Base-by-base conservation (phyloP, 2,888 invertebrate genomes). In the Choristoneura rosaceana region DNA sequence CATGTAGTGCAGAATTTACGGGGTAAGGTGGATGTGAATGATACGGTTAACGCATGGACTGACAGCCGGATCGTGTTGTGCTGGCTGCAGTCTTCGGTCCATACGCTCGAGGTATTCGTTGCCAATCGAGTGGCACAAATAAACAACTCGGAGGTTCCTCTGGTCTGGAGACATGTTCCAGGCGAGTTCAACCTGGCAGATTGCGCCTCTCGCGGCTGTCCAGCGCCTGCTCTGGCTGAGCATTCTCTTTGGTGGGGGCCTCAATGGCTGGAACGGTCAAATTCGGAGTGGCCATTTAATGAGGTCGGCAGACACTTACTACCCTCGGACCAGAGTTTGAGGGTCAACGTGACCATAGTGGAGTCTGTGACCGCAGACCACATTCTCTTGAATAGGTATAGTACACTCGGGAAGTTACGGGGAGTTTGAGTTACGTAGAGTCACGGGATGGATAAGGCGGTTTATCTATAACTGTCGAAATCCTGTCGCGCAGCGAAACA, bases 131-230 rank as follows among this genome's bases (percentile, higher is more conserved):
- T 71, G 0, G 61, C 61, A n/a, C 52, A 66, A 10, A 66, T 67
- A 1, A 52, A 62, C 2, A 62, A 25, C 17, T 66, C 71, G 3
- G 66, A 41, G 15, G 50, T 15, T 14, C 12, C 62, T 41, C 12
- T 71, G 64, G 47, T 65, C 4, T 65, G 70, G 70, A 70, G 70
- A 50, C 70, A 70, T 38, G 69, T 70, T 7, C 65, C 65, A 60
- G 59, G 59, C 2, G 64, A n/a, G n/a, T n/a, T n/a, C n/a, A n/a
- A n/a, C n/a, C n/a, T n/a, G n/a, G n/a, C n/a, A n/a, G n/a, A n/a
- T 17, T 38, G 38, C 4, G 50, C 70, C 4, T 65, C 60, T 4
- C 60, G 65, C 7, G 70, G 65, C 38, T 69, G 62, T 8, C 34
- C 33, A 14, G 65, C 59, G 7, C 43, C 58, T 7, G 33, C 15